Evolutionary conservation across 2,888 invertebrate species (phyloP), one percentile per base, ranked within the genome.

Genomic region (Apeira syringaria): DNA sequence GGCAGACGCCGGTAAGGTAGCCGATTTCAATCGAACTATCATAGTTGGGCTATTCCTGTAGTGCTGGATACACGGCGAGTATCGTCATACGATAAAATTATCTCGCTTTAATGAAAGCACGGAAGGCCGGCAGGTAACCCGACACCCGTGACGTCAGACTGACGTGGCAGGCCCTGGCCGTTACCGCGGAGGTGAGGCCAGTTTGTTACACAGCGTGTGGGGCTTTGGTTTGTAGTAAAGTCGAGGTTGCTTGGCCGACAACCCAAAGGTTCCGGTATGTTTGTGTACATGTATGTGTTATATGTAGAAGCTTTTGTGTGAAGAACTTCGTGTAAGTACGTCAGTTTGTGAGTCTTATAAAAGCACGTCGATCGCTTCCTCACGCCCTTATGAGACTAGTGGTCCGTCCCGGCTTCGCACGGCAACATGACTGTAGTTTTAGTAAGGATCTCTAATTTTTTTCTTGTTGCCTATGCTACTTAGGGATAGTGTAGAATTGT

Each of bases 11-110:
- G 59, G 61, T 64, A 46, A 69, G 64, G 56, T 50, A 61, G 61
- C 49, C 52, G 59, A 60, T 67, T 64, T 60, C 54, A 57, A 54
- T 54, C 56, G 56, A 65, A 64, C 61, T 64, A 70, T 68, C 62
- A 62, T 64, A 66, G 57, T 59, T 50, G 49, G 56, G 66, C 75
- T 87, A 87, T 87, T 87, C 82, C 68, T 46, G 80, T 47, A 61
- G 66, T 62, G 61, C 59, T 68, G 74, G 69, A 77, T 35, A 80
- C 71, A 68, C 72, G 33, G 61, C 53, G 50, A 40, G 59, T 40
- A 57, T 56, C 85, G 85, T 88, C 87, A 87, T 74, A 61, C 69
- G 83, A 86, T 86, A 87, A 88, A 82, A 81, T 88, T 88, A 88
- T 86, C 84, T 67, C 81, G 72, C 81, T 78, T 83, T 87, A 86